Conservation (phyloP, 2,797 vertebrate species). For the Hafferia zeledoni region DNA sequence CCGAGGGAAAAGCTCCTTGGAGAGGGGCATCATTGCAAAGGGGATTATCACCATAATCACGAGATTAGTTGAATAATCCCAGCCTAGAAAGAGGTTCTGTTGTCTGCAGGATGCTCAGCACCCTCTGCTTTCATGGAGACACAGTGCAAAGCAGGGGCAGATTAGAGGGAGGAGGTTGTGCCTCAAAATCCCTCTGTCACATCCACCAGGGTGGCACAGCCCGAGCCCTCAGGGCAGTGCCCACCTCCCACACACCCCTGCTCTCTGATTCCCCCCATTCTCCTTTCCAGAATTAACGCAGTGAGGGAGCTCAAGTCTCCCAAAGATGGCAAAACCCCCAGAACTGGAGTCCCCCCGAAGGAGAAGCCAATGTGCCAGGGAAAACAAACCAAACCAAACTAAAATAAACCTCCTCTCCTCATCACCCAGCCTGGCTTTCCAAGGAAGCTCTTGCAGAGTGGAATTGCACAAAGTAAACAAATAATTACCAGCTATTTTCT, state of each 20-base stretch:
- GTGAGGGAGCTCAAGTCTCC: not conserved
- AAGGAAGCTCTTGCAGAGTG: not conserved
- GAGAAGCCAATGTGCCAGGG: not conserved
- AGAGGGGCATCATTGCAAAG: slow-evolving; percentile 14
- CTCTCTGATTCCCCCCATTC: not conserved
- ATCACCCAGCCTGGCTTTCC: not conserved
- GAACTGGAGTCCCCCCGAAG: not conserved
- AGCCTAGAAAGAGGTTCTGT: not conserved
- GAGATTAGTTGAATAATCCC: slow-evolving; percentile 43
- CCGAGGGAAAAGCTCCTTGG: not conserved
- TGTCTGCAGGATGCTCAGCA: not conserved
- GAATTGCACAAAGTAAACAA: not conserved
- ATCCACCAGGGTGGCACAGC: not conserved
- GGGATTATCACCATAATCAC: slow-evolving; percentile 54
- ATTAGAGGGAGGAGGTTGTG: not conserved
- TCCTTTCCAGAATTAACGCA: not conserved
- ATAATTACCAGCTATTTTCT: slow-evolving; percentile 20
- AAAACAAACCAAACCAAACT: not conserved
- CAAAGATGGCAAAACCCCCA: not conserved
- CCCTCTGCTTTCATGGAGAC: not conserved
- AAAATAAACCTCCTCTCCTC: not conserved
- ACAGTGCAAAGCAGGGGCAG: not conserved
- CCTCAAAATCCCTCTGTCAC: not conserved
- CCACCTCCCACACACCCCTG: not conserved
- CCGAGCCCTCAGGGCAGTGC: not conserved